Base-by-base conservation (phyloP, 2,888 invertebrate species). In the Drosophila helvetica region DNA sequence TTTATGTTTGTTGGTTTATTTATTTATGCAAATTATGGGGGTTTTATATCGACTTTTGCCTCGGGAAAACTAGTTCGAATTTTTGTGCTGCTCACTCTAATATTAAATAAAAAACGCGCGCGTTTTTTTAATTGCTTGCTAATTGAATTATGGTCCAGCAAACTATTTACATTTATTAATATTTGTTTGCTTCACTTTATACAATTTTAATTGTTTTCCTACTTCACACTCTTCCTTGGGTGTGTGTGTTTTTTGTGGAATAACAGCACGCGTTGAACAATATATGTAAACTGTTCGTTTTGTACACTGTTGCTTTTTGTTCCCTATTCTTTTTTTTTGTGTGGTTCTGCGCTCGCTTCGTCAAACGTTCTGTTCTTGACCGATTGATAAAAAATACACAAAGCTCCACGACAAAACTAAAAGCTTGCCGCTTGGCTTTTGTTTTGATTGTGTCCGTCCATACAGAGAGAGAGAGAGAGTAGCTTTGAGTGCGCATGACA, bases 291-390 rank as follows among this genome's bases (percentile, higher is more conserved):
- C 8, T 64, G 64, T 12, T 43, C 42, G 51, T 30, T 19, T 45
- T 18, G 19, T 45, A 25, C 47, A 54, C 47, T 50, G 22, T 33
- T 17, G 43, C 55, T 51, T 62, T 46, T 67, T 51, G 27, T 60
- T 68, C 42, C 42, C 42, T 62, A 47, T 68, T 45, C 56, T 67
- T 54, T 64, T 76, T 70, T 22, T 53, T 69, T 52, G 42, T 43
- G 47, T 52, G 47, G 33, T 80, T 79, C 88, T 83, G 77, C 82
- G 77, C 90, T 88, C 78, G 86, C 73, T 85, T 88, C 78, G 86
- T 75, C 85, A 88, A 91, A 90, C 79, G 92, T 91, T 91, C 92
- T 91, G 92, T 91, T 91, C 92, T 91, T 91, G 90, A 90, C 91
- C 91, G 90, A 91, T 91, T 91, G 92, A 91, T 91, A 90, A 90